Percentiles rank a stretch among this genome's conserved stretches.
Conservation (phyloP, 1,140 invertebrate genomes). For the Drosophila simulans region DNA sequence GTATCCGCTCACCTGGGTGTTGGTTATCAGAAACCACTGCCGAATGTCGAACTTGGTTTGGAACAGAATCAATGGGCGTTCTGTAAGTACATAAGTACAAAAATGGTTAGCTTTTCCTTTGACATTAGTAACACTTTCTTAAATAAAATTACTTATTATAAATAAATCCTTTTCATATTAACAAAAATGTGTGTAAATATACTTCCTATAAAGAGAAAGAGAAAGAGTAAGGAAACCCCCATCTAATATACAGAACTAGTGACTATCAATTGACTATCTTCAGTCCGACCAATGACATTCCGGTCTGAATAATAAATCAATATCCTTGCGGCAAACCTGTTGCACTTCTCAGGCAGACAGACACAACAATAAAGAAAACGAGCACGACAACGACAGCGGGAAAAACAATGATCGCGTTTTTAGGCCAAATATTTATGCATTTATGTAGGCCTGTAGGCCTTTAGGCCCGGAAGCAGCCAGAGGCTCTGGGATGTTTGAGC, state of each 20-base stretch:
- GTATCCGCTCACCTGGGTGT: conserved; percentile 86
- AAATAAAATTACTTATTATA: too few relatives aligned
- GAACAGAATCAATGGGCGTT: conserved; percentile 93
- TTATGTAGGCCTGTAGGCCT: conserved; percentile 12
- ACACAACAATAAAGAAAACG: conserved; percentile 19
- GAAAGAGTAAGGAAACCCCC: too few relatives aligned
- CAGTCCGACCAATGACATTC: background rate
- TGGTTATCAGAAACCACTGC: conserved; percentile 92
- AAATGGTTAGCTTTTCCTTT: too few relatives aligned
- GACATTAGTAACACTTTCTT: too few relatives aligned
- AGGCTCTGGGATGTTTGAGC: background rate
- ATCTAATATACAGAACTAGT: too few relatives aligned
- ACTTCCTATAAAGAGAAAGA: too few relatives aligned
- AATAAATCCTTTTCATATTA: too few relatives aligned
- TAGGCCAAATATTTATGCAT: conserved; percentile 61
- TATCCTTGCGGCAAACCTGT: conserved; percentile 40
- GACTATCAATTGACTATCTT: background rate
- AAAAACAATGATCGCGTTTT: conserved; percentile 54
- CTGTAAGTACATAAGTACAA: conserved; percentile 84
- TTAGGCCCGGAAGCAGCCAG: conserved; percentile 2
- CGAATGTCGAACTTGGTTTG: conserved; percentile 97
- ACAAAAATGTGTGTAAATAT: too few relatives aligned
- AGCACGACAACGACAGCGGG: conserved; percentile 35
- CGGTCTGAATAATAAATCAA: conserved; percentile 39
- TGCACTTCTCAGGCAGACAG: conserved; percentile 26